Base-by-base conservation (phyloP, 2,797 vertebrate species). In the Pagetopsis macropterus region DNA sequence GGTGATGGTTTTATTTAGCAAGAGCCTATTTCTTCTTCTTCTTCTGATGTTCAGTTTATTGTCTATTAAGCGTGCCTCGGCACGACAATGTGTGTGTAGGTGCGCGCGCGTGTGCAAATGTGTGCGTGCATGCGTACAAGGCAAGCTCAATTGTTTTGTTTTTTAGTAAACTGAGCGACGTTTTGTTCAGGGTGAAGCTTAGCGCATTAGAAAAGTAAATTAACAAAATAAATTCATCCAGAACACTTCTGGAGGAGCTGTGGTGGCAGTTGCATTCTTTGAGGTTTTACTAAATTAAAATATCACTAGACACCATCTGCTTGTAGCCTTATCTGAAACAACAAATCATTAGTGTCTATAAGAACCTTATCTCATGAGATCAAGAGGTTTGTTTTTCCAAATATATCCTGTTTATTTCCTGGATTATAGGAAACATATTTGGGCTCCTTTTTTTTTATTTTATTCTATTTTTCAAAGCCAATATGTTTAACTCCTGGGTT, bases 31-130 rank as follows among this genome's bases (percentile, higher is more conserved):
- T 75, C 56, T 62, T 40, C 46, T 65, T 56, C 77, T 65, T 56
- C 77, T 84, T 90, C 84, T 83, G 76, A 78, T 86, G 78, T 84
- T 64, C 40, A 17, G 11, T 75, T 52, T 69, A 71, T 85, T 87
- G 79, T 68, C 55, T 70, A 13, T 37, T 50, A 41, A 55, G 67
- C 14, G 16, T 71, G 72, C 17, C 23, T 46, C 46, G 7, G 61
- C 16, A 12, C 16, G 27, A 12, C 43, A 7, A 43, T 31, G 27
- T 43, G 68, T 27, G 14, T 8, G 11, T n/a, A 16, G 27, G 64
- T 17, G 50, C 21, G 58, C 48, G 8, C 45, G 8, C 45, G 72
- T 64, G 15, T n/a, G 59, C 40, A 15, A 4, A 13, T 40, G 40
- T 40, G 73, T 65, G 54, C 65, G 17, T 27, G 54, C 65, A 15